Base-by-base conservation (phyloP, 1,140 invertebrate species). In the Pinna nobilis region DNA sequence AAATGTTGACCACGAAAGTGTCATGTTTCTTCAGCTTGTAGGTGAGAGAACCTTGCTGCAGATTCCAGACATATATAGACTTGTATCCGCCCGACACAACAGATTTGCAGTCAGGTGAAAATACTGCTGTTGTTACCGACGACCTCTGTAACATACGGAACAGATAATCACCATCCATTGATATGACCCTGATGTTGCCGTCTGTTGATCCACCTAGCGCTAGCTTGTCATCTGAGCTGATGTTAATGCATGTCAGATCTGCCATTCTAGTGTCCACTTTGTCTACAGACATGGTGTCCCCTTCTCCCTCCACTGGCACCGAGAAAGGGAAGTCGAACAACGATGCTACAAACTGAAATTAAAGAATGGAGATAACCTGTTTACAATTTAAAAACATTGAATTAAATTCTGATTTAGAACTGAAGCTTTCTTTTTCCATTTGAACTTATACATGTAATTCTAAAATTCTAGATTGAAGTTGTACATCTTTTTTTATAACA, bases 321-420 rank as follows among this genome's bases (percentile, higher is more conserved):
- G 81, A 49, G 11, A 84, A 44, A 1, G 82, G 82, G 65, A 75
- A 82, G 15, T 84, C 82, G 74, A 84, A 84, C 55, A 82, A 76
- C 18, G 73, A 75, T 18, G 78, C 65, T 5, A 80, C 74, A 20
- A 84, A 33, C 82, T 84, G 76, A 13, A 75, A 69, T 20, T 51
- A 0, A 15, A 15, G 33, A n/a, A n/a, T n/a, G n/a, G n/a, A n/a
- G n/a, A n/a, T n/a, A n/a, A n/a, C n/a, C n/a, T n/a, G n/a, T n/a
- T n/a, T n/a, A n/a, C n/a, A n/a, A n/a, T n/a, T 20, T 11, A 44
- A 9, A 44, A 44, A 11, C 41, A 44, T 44, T 11, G 9, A 28
- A 61, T 32, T 23, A 33, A 3, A 61, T 20, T 59, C 37, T 57
- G 59, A n/a, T n/a, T n/a, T n/a, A n/a, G n/a, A n/a, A n/a, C n/a